These are phyloP conservation scores for Synodontis membranacea DNA, from an alignment of 2,113 vertebrate genomes.

Conservation along the genomic window DNA sequence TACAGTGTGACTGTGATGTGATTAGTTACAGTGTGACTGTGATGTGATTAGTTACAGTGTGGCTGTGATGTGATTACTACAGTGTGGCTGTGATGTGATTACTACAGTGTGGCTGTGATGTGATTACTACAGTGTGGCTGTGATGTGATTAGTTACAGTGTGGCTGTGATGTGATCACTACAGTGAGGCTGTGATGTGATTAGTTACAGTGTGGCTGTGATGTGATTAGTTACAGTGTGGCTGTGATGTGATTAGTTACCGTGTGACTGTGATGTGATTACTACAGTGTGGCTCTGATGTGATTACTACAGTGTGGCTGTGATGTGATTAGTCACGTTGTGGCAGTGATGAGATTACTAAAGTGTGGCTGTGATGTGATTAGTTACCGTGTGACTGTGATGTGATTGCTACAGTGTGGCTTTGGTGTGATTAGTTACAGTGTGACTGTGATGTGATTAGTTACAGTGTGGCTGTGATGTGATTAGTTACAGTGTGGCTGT, in stretches of 20 bases:
- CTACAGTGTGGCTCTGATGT: no score
- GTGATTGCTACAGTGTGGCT: background rate
- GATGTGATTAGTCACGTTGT: no score
- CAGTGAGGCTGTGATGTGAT: background rate
- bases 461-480: background rate
- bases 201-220: background rate
- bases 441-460: background rate
- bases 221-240: background rate
- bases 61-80: no score
- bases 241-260: background rate
- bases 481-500: background rate
- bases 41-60: no score
- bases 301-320: no score
- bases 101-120: no score
- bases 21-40: no score
- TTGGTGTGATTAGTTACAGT: background rate
- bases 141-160: background rate
- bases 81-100: no score
- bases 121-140: background rate
- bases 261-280: background rate
- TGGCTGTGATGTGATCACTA: no score
- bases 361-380: no score
- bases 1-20: no score
- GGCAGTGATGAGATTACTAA: no score
- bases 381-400: background rate